These are phyloP conservation scores for Columba janthina DNA, from an alignment of 2,113 vertebrate genomes.

Conservation along the genomic window DNA sequence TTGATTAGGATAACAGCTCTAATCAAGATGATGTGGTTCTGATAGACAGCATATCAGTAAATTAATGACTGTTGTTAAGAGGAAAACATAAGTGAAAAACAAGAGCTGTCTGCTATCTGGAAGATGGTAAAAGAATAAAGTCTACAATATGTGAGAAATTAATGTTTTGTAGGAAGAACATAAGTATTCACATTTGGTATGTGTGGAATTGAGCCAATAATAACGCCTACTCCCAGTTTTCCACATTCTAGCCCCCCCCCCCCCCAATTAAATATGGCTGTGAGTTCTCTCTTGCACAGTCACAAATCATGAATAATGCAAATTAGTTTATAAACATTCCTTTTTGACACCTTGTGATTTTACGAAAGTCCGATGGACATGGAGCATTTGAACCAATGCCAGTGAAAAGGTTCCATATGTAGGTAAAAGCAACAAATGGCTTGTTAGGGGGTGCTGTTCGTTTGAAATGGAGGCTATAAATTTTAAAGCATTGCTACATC, in stretches of 20 bases:
- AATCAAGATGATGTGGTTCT: conserved; percentile 84
- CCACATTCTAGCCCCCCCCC: background rate
- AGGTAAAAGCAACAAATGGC: conserved; percentile 35
- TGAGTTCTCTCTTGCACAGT: background rate
- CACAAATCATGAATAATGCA: conserved; percentile 26
- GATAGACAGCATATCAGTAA: conserved; percentile 82
- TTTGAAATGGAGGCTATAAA: conserved; percentile 36
- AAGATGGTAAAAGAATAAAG: conserved; percentile 42
- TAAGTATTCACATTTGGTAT: conserved; percentile 67
- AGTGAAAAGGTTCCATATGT: conserved; percentile 13
- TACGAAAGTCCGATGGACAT: background rate
- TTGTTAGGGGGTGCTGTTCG: conserved; percentile 4
- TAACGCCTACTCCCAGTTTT: background rate
- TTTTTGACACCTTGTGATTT: conserved; percentile 20
- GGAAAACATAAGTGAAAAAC: conserved; percentile 72
- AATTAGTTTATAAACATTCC: conserved; percentile 35
- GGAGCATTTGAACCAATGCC: background rate
- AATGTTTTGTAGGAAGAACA: conserved; percentile 35
- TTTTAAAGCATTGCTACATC: conserved; percentile 17
- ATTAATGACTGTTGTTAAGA: conserved; percentile 82
- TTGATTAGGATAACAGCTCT: conserved; percentile 86
- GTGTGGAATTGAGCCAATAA: conserved; percentile 31
- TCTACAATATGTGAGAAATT: conserved; percentile 30
- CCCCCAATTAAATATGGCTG: background rate
- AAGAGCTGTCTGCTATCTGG: conserved; percentile 62